phyloP scores from a whole-genome alignment of 2,113 vertebrate genomes.

The Actinemys pallida region DNA sequence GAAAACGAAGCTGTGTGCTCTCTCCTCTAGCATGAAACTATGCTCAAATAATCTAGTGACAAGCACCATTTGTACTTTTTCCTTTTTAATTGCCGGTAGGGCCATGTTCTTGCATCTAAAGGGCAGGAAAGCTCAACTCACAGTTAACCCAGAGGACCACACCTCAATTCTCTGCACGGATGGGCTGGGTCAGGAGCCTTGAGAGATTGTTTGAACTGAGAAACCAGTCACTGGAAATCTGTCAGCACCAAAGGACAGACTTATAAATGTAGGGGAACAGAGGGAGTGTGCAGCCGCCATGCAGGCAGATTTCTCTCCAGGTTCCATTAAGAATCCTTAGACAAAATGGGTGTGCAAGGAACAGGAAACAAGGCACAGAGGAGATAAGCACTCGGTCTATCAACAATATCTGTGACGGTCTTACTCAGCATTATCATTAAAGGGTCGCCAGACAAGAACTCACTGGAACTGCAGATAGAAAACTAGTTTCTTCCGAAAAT shows the following conservation, averaged over 20 bases:
- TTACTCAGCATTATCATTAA: neutral
- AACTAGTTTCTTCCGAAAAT: neutral
- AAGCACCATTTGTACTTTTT: neutral
- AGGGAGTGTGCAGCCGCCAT: neutral
- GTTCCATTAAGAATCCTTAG: neutral
- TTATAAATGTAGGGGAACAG: neutral
- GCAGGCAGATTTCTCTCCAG: neutral
- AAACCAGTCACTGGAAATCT: conserved; percentile 23
- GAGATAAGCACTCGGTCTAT: neutral
- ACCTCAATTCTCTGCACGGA: neutral
- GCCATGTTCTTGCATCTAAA: neutral
- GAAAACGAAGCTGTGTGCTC: neutral
- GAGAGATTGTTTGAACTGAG: neutral
- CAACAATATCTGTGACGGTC: neutral
- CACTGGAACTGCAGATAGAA: neutral
- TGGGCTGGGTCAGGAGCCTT: neutral
- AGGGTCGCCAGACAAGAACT: neutral
- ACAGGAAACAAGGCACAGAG: neutral
- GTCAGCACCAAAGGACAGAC: fast-evolving
- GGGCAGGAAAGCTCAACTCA: neutral
- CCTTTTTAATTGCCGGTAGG: neutral
- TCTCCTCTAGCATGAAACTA: neutral
- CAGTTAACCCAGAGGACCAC: neutral
- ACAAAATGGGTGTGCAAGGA: neutral
- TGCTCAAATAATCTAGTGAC: neutral